A percentile compares a stretch with the other conserved stretches of the same genome.
phyloP scores from a whole-genome alignment of 2,797 vertebrate species.

The Sebastes flavidus region DNA sequence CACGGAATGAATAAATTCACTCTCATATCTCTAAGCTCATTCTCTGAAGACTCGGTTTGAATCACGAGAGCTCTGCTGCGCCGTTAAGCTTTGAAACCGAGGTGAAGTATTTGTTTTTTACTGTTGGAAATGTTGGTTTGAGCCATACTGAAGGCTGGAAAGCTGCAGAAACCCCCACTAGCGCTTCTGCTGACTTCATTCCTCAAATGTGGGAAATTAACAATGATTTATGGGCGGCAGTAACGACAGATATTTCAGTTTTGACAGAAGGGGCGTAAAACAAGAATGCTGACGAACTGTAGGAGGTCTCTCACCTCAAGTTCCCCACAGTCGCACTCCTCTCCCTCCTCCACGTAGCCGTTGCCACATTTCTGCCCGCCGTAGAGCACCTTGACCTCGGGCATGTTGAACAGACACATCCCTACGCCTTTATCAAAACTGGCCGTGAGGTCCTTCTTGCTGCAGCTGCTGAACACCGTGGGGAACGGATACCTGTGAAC shows the following conservation, averaged over 20 bases:
- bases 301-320: constrained; percentile 83
- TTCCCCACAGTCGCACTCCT: constrained; percentile 97
- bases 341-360: constrained; percentile 94
- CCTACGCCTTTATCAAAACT: constrained; percentile 97
- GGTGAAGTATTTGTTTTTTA: constrained; percentile 52
- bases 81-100: constrained; percentile 1
- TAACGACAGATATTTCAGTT: background rate
- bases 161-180: constrained; percentile 2
- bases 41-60: constrained; percentile 17
- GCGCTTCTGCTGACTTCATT: constrained; percentile 41
- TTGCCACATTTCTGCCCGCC: constrained; percentile 97
- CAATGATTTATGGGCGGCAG: constrained; percentile 33
- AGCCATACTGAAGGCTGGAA: constrained; percentile 12
- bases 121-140: constrained; percentile 20
- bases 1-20: constrained; percentile 47
- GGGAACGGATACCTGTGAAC: constrained; percentile 91
- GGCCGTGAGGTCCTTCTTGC: constrained; percentile 91
- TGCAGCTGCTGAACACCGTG: constrained; percentile 96
- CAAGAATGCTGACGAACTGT: background rate
- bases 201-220: constrained; percentile 51
- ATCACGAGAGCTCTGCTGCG: constrained; percentile 1
- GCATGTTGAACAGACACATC: constrained; percentile 97
- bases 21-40: constrained; percentile 34
- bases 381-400: constrained; percentile 92
- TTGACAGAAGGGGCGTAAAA: constrained; percentile 2